Conservation (phyloP, 2,113 vertebrate genomes). For the Hyperopisus bebe region DNA sequence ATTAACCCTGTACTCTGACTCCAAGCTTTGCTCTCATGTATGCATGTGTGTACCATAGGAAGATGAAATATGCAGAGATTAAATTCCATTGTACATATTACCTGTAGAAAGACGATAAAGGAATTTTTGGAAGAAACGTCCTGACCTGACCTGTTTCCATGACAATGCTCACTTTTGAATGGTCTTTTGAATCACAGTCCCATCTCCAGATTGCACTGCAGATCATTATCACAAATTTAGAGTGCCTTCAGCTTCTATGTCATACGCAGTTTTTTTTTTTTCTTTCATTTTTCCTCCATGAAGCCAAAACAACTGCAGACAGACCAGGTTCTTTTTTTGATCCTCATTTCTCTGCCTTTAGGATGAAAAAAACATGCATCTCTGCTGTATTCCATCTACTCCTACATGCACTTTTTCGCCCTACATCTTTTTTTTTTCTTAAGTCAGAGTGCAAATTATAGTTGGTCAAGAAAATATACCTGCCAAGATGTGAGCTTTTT, state of each 20-base stretch:
- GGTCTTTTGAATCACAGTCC: not conserved
- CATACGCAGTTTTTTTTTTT: not conserved
- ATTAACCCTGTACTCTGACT: not conserved
- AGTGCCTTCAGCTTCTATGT: not conserved
- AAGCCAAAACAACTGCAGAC: not conserved
- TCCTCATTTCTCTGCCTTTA: not conserved
- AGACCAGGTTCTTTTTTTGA: not conserved
- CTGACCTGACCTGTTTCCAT: not conserved
- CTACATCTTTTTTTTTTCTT: not conserved
- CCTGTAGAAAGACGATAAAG: not conserved
- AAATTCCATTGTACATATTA: not conserved
- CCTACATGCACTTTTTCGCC: not conserved
- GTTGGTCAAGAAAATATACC: constrained; percentile 6
- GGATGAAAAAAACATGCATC: not conserved
- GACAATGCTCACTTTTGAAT: not conserved
- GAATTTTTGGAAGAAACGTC: not conserved
- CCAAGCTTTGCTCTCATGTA: not conserved
- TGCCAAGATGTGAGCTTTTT: constrained; percentile 1
- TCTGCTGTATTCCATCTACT: not conserved
- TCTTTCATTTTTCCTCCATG: not conserved
- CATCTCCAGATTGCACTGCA: not conserved
- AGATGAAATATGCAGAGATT: not conserved
- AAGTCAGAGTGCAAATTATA: not conserved
- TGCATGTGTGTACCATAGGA: not conserved
- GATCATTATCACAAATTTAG: not conserved